These are phyloP conservation scores for Tringa solitaria DNA, from an alignment of 2,113 vertebrate species.

Conservation along the genomic window DNA sequence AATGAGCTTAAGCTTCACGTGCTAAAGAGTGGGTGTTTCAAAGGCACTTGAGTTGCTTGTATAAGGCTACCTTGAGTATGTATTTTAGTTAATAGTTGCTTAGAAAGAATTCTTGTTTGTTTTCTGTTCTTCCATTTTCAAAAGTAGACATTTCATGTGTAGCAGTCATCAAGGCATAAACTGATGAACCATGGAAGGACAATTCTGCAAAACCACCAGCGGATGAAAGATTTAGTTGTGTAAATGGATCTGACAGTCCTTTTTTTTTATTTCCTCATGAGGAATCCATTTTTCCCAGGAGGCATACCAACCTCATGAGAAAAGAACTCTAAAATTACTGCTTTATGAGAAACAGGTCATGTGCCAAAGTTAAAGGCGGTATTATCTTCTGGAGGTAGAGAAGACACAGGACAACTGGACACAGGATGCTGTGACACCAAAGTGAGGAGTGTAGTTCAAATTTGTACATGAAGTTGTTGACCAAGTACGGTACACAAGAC, in stretches of 20 bases:
- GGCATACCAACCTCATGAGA: not conserved
- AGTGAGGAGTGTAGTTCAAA: rapidly evolving
- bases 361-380: not conserved
- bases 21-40: not conserved
- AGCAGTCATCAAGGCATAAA: not conserved
- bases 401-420: not conserved
- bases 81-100: not conserved
- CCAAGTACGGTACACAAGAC: not conserved
- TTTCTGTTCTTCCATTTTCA: not conserved
- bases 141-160: not conserved
- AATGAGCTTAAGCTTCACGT: not conserved
- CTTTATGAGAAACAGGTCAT: not conserved
- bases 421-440: rapidly evolving
- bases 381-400: not conserved
- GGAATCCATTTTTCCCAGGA: not conserved
- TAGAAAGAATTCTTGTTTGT: not conserved
- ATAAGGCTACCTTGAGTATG: not conserved
- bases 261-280: not conserved
- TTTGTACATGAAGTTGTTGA: rapidly evolving
- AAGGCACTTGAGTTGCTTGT: not conserved
- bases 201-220: not conserved
- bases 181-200: not conserved
- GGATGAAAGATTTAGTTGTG: not conserved
- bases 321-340: not conserved
- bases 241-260: not conserved